phyloP scores from a whole-genome alignment of 2,888 invertebrate species.

The Drosophila prolongata region DNA sequence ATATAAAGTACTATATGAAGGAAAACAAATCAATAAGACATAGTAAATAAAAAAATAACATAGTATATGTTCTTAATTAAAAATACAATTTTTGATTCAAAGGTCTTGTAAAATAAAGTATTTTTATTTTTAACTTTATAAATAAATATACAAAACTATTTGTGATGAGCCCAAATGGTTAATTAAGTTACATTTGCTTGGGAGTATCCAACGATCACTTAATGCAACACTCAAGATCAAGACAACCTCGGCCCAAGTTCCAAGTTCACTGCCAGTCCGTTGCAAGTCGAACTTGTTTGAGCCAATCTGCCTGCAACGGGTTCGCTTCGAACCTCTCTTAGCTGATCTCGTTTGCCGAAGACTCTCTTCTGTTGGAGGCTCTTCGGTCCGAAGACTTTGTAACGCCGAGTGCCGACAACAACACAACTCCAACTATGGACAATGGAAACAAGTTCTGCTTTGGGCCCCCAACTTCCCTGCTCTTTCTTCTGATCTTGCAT shows the following conservation, averaged over 20 bases:
- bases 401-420: slow-evolving; percentile 19
- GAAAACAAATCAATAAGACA: too few species aligned
- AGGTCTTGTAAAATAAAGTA: too few species aligned
- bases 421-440: slow-evolving; percentile 65
- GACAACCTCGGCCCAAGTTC: slow-evolving; percentile 43
- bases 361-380: slow-evolving; percentile 33
- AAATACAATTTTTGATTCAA: too few species aligned
- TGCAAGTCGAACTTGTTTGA: slow-evolving; percentile 43
- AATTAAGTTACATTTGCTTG: too few species aligned
- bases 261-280: slow-evolving; percentile 71
- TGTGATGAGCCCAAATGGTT: too few species aligned
- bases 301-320: slow-evolving; percentile 6
- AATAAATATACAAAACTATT: too few species aligned
- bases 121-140: too few species aligned
- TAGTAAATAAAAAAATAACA: too few species aligned
- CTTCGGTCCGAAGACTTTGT: slow-evolving; percentile 46
- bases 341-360: background rate
- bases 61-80: too few species aligned
- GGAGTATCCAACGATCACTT: too few species aligned
- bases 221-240: slow-evolving; percentile 28
- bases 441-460: slow-evolving; percentile 71
- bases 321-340: slow-evolving; percentile 37
- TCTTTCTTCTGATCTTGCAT: slow-evolving; percentile 14
- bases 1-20: too few species aligned
- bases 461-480: slow-evolving; percentile 2